Evolutionary conservation across 2,797 vertebrate species (phyloP).

Genomic region (Chanos chanos): DNA sequence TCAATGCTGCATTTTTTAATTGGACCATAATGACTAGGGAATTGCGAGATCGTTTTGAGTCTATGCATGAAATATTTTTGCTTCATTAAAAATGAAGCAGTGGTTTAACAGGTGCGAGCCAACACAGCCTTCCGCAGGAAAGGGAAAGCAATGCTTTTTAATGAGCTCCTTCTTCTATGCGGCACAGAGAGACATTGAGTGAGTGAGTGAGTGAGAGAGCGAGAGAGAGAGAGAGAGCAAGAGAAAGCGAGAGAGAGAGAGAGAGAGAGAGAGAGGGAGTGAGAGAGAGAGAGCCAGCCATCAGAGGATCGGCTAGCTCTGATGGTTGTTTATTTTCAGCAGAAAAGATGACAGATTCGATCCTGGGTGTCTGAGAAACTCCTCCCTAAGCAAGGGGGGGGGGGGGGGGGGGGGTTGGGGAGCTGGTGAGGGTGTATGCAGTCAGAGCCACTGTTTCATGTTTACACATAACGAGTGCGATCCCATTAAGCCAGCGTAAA

Average conservation of each 20-base stretch:
- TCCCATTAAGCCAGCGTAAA: conserved; percentile 19
- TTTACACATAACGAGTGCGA: conserved; percentile 23
- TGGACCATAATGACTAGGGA: conserved; percentile 44
- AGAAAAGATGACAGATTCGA: conserved; percentile 43
- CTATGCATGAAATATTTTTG: conserved; percentile 51
- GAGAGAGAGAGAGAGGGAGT: neutral
- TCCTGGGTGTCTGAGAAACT: conserved; percentile 36
- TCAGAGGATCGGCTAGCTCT: conserved; percentile 32
- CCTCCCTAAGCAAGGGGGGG: conserved; percentile 10
- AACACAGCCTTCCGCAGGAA: conserved; percentile 46
- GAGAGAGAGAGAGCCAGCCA: conserved; percentile 26
- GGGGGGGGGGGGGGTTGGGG: conserved; percentile 16
- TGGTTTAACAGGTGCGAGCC: conserved; percentile 60
- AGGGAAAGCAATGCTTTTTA: conserved; percentile 47
- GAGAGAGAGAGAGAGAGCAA: neutral
- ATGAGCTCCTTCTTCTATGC: conserved; percentile 55
- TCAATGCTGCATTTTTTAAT: conserved; percentile 52
- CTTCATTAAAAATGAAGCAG: conserved; percentile 65
- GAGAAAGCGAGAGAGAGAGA: conserved; percentile 10
- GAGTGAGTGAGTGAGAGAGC: neutral
- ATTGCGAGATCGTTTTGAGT: conserved; percentile 46
- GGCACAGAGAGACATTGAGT: neutral
- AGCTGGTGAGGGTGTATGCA: conserved; percentile 1
- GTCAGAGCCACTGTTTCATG: conserved; percentile 7
- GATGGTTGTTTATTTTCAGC: conserved; percentile 46